These are phyloP conservation scores for Gymnoscelis rufifasciata DNA, from an alignment of 2,888 invertebrate genomes.

Conservation along the genomic window DNA sequence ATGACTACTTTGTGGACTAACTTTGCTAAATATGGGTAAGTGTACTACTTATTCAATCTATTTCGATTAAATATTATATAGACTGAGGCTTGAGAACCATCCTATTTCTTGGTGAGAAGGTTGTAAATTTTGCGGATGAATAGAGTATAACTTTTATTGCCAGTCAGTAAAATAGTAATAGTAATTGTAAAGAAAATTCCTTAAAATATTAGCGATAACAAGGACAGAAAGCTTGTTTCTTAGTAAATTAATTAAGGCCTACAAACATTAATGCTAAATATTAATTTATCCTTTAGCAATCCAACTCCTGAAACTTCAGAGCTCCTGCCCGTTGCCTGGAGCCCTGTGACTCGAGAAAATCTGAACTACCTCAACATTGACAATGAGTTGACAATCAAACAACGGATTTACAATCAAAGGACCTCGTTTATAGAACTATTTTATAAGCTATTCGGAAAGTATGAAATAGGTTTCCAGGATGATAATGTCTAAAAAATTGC, in stretches of 20 bases:
- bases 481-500: not conserved
- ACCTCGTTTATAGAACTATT: constrained; percentile 37
- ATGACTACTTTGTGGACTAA: constrained; percentile 31
- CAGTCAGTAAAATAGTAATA: too few relatives aligned
- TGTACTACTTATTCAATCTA: too few relatives aligned
- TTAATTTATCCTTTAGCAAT: constrained; percentile 28
- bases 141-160: too few relatives aligned
- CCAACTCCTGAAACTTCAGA: constrained; percentile 33
- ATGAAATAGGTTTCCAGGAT: constrained; percentile 17
- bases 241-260: too few relatives aligned
- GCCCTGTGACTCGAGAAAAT: constrained; percentile 21
- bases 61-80: too few relatives aligned
- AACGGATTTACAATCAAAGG: constrained; percentile 28
- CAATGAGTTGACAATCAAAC: constrained; percentile 18
- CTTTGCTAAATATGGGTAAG: constrained; percentile 32
- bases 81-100: too few relatives aligned
- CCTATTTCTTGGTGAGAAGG: too few relatives aligned
- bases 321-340: constrained; percentile 34
- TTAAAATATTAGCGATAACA: too few relatives aligned
- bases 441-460: constrained; percentile 27
- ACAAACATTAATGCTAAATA: too few relatives aligned
- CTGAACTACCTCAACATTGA: constrained; percentile 27
- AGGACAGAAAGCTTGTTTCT: too few relatives aligned
- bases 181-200: too few relatives aligned
- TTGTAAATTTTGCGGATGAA: too few relatives aligned